Percentiles rank a stretch among this genome's conserved stretches.
These are phyloP conservation scores for Ophion obscuratus DNA, from an alignment of 2,888 invertebrate genomes.

Conservation along the genomic window DNA sequence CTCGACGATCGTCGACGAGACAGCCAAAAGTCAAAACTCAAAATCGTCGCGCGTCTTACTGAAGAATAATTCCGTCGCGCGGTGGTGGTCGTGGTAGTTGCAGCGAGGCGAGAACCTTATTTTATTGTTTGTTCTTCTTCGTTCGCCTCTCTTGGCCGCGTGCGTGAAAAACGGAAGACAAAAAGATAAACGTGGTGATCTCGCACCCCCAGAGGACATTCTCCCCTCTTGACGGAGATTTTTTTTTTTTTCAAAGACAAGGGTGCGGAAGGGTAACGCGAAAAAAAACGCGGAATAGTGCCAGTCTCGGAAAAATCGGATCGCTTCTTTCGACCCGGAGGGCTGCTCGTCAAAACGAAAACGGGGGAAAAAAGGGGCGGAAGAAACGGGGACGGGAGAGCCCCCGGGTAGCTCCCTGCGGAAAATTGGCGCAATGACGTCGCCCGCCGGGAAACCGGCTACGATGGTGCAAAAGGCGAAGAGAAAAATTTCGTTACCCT, in stretches of 20 bases:
- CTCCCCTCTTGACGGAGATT: too few species aligned
- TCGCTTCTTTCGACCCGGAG: neutral
- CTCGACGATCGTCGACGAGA: conserved; percentile 80
- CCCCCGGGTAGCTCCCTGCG: conserved; percentile 73
- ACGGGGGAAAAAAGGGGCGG: conserved; percentile 21
- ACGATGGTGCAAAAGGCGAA: conserved; percentile 88
- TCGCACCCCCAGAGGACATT: neutral
- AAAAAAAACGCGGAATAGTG: neutral
- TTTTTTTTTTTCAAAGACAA: too few species aligned
- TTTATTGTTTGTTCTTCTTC: neutral
- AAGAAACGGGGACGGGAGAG: conserved; percentile 80
- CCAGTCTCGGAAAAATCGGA: neutral
- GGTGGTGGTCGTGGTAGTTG: conserved; percentile 35
- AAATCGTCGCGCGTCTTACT: conserved; percentile 16
- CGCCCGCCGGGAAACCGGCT: conserved; percentile 81
- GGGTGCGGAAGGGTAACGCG: neutral
- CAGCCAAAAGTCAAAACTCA: conserved; percentile 55
- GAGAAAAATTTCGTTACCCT: conserved; percentile 94
- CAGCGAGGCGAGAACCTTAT: neutral
- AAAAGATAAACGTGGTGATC: conserved; percentile 10
- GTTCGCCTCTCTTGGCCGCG: neutral
- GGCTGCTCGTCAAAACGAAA: neutral
- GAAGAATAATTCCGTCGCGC: conserved; percentile 16
- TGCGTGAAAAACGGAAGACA: conserved; percentile 1
- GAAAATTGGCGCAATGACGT: conserved; percentile 76